Conservation (phyloP, 37 sponge, comb jelly and placozoan species). For the Eunapius fragilis region DNA sequence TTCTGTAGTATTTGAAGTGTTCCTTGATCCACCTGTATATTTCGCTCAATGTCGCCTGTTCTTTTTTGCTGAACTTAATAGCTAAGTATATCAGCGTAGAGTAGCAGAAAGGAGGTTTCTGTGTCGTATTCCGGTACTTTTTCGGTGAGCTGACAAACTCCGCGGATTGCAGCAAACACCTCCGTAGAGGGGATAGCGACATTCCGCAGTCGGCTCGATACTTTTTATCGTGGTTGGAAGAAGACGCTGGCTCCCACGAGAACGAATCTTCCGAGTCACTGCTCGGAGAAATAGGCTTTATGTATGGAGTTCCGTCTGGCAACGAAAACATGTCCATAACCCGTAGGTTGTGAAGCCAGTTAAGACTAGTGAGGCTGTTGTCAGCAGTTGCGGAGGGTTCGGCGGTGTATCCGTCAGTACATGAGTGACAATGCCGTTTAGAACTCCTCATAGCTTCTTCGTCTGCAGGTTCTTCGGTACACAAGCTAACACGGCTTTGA, state of each 20-base stretch:
- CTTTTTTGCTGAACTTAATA: conserved; percentile 62
- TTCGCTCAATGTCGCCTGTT: conserved; percentile 65
- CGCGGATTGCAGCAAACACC: conserved; percentile 51
- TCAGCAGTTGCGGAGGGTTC: no score
- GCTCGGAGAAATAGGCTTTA: no score
- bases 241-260: conserved; percentile 16
- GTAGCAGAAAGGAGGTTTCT: conserved; percentile 85
- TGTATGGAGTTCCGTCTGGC: no score
- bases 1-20: conserved; percentile 84
- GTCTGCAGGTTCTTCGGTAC: no score
- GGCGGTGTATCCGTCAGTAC: no score
- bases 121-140: conserved; percentile 32
- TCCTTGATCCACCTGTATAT: conserved; percentile 92
- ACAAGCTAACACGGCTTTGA: no score
- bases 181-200: conserved; percentile 46
- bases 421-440: no score
- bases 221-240: conserved; percentile 11
- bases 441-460: no score
- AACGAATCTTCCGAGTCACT: not conserved
- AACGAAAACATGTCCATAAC: no score
- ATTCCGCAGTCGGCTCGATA: not conserved
- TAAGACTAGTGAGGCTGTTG: no score
- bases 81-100: conserved; percentile 88
- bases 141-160: conserved; percentile 43
- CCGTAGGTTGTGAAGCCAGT: no score